phyloP scores from a whole-genome alignment of 2,113 vertebrate genomes.

The Scomber colias region DNA sequence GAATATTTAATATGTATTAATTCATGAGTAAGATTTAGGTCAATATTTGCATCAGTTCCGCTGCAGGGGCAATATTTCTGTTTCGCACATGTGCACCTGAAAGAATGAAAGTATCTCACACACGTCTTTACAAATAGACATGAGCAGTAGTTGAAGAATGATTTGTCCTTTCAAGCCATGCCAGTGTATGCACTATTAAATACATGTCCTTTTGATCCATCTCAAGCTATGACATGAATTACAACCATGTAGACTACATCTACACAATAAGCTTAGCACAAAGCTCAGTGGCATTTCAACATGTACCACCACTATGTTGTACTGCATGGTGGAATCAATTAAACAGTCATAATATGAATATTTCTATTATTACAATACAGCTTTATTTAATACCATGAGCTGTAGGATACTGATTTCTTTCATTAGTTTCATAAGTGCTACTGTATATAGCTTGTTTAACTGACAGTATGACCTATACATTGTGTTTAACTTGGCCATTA shows the following conservation, averaged over 20 bases:
- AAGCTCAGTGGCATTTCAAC: conserved; percentile 49
- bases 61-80: conserved; percentile 46
- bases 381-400: too few species aligned
- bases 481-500: neutral
- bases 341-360: conserved; percentile 32
- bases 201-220: conserved; percentile 64
- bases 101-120: conserved; percentile 73
- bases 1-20: conserved; percentile 34
- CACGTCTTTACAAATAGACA: conserved; percentile 78
- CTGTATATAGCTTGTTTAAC: neutral
- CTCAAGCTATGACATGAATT: conserved; percentile 73
- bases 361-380: neutral
- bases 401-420: neutral
- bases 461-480: neutral
- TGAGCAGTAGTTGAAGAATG: conserved; percentile 66
- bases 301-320: conserved; percentile 25
- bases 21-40: conserved; percentile 42
- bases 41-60: conserved; percentile 28
- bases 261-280: conserved; percentile 56
- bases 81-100: conserved; percentile 73
- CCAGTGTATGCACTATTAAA: conserved; percentile 71
- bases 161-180: conserved; percentile 69
- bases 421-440: too few species aligned
- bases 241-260: conserved; percentile 51
- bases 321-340: conserved; percentile 53